Percentiles rank a stretch among this genome's conserved stretches.
phyloP scores from a whole-genome alignment of 2,888 invertebrate genomes.

The Rhorus exstirpatorius region DNA sequence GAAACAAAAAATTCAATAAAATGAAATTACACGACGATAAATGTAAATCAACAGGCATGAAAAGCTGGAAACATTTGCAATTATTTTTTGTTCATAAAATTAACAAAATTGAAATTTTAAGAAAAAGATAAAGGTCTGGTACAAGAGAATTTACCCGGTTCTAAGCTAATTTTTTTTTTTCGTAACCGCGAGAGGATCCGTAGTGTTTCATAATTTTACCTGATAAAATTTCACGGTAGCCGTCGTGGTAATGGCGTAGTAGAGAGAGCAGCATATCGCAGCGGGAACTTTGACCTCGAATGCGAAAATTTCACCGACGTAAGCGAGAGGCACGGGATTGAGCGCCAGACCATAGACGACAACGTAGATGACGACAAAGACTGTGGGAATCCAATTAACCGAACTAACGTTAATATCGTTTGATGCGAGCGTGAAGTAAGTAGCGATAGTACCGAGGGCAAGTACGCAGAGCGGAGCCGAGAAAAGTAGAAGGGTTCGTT shows the following conservation, averaged over 20 bases:
- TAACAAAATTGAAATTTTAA: background rate
- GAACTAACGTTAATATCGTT: constrained; percentile 77
- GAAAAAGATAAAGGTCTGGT: too few species aligned
- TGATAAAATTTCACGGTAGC: constrained; percentile 82
- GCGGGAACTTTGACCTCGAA: constrained; percentile 84
- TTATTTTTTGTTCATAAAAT: background rate
- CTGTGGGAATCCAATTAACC: constrained; percentile 81
- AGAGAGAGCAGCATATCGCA: constrained; percentile 81
- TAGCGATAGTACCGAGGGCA: constrained; percentile 77
- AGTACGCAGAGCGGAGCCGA: constrained; percentile 78
- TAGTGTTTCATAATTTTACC: constrained; percentile 79
- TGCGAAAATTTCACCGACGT: constrained; percentile 83
- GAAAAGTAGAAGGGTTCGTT: constrained; percentile 79
- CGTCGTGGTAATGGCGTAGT: constrained; percentile 80
- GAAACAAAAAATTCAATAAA: constrained; percentile 27
- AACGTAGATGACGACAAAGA: constrained; percentile 81
- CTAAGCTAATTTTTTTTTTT: too few species aligned
- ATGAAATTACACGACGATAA: constrained; percentile 9
- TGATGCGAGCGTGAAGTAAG: constrained; percentile 79
- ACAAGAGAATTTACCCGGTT: too few species aligned
- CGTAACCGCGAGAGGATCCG: too few species aligned
- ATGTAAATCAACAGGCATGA: background rate
- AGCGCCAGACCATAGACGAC: constrained; percentile 82
- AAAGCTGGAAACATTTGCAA: background rate
- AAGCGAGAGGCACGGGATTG: constrained; percentile 83